These are phyloP conservation scores for Steromphala cineraria DNA, from an alignment of 2,888 invertebrate species.

Conservation along the genomic window DNA sequence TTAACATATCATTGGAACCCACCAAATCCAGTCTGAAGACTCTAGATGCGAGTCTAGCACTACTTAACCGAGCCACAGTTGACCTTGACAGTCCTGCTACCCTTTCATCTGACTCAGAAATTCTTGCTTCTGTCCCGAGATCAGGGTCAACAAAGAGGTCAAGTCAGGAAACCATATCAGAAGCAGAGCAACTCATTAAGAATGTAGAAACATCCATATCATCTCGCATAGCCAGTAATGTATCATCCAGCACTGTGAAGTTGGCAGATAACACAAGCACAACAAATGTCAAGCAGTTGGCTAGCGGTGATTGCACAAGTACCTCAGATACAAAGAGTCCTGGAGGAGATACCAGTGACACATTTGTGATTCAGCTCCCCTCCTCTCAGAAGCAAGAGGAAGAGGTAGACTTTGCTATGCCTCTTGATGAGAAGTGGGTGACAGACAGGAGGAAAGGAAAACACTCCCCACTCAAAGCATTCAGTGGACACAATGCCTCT, in stretches of 20 bases:
- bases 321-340: not conserved
- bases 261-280: not conserved
- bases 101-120: slow-evolving; percentile 24
- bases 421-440: slow-evolving; percentile 18
- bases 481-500: not conserved
- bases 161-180: slow-evolving; percentile 35
- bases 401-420: slow-evolving; percentile 4
- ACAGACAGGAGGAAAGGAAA: not conserved
- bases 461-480: not conserved
- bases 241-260: slow-evolving; percentile 12
- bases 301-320: not conserved
- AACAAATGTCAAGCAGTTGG: not conserved
- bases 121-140: not conserved
- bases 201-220: slow-evolving; percentile 34
- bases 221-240: not conserved
- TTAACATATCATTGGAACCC: slow-evolving; percentile 8
- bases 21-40: slow-evolving; percentile 41
- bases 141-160: not conserved
- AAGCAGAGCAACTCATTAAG: slow-evolving; percentile 50
- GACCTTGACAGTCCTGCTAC: slow-evolving; percentile 37
- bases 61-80: slow-evolving; percentile 42
- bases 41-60: slow-evolving; percentile 52
- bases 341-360: slow-evolving; percentile 8
- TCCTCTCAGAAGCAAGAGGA: not conserved
- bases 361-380: not conserved